Conservation (phyloP, 2,797 vertebrate species). For the Sebastes vulpes region DNA sequence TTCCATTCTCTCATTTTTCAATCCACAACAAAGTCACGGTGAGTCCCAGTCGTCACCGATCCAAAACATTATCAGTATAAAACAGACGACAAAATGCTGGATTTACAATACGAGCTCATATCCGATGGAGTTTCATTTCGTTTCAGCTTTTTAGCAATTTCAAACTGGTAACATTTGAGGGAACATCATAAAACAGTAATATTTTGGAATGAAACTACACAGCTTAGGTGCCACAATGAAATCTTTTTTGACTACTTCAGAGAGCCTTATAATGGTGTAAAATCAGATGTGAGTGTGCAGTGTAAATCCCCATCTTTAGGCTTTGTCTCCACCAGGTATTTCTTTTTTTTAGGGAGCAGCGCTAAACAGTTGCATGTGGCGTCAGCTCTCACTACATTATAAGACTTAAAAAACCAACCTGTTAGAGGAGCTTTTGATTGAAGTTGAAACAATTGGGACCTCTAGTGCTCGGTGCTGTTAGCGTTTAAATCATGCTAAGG, state of each 20-base stretch:
- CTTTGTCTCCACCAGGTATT: slow-evolving; percentile 53
- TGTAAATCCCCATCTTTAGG: slow-evolving; percentile 39
- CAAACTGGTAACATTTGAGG: background rate
- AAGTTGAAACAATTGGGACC: slow-evolving; percentile 6
- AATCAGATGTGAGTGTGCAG: slow-evolving; percentile 28
- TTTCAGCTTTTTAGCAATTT: background rate
- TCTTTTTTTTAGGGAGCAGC: slow-evolving; percentile 11
- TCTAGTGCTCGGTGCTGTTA: slow-evolving; percentile 9
- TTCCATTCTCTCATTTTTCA: slow-evolving; percentile 66
- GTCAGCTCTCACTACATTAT: slow-evolving; percentile 8
- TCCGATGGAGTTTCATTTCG: slow-evolving; percentile 23
- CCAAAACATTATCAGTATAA: slow-evolving; percentile 56
- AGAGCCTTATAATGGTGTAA: slow-evolving; percentile 1
- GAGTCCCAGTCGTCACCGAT: slow-evolving; percentile 37
- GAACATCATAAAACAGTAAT: background rate
- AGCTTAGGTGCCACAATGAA: background rate
- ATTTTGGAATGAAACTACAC: slow-evolving; percentile 33
- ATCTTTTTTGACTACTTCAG: background rate
- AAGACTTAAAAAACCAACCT: background rate
- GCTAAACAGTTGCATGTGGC: slow-evolving; percentile 15
- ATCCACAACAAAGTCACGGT: slow-evolving; percentile 52
- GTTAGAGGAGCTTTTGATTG: slow-evolving; percentile 3
- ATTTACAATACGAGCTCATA: slow-evolving; percentile 50
- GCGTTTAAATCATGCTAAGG: slow-evolving; percentile 45
- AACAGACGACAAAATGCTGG: slow-evolving; percentile 55